Conservation (phyloP, 2,888 invertebrate genomes). For the Diaprepes abbreviatus region DNA sequence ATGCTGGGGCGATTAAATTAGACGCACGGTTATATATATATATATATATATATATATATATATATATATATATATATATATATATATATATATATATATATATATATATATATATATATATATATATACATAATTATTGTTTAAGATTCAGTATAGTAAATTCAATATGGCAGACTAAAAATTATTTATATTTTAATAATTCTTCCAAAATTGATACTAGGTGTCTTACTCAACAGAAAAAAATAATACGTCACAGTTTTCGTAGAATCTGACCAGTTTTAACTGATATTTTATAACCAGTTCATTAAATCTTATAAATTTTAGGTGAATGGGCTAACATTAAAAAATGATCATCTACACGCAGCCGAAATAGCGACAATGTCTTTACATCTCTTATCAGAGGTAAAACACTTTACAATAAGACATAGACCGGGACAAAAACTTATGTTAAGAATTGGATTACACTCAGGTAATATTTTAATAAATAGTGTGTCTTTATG, state of each 20-base stretch:
- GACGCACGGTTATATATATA: not conserved
- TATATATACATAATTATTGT: slow-evolving; percentile 14
- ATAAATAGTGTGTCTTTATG: no score
- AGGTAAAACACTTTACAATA: slow-evolving; percentile 88
- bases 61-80: slow-evolving; percentile 17
- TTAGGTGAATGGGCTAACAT: slow-evolving; percentile 88
- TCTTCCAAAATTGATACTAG: no score
- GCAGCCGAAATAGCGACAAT: slow-evolving; percentile 95
- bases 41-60: slow-evolving; percentile 17
- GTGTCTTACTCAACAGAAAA: no score
- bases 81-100: slow-evolving; percentile 10
- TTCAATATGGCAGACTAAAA: no score
- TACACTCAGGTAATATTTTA: slow-evolving; percentile 80
- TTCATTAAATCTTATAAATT: not conserved
- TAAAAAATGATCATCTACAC: slow-evolving; percentile 89
- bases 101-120: slow-evolving; percentile 17
- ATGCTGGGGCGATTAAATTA: no score
- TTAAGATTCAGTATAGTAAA: no score
- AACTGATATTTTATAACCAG: no score
- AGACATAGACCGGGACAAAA: slow-evolving; percentile 89
- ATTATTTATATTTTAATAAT: no score
- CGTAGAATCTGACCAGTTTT: no score
- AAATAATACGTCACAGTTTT: no score
- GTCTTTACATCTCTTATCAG: slow-evolving; percentile 88
- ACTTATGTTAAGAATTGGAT: slow-evolving; percentile 88